phyloP scores from a whole-genome alignment of 2,797 vertebrate species.

The Psittacula echo region DNA sequence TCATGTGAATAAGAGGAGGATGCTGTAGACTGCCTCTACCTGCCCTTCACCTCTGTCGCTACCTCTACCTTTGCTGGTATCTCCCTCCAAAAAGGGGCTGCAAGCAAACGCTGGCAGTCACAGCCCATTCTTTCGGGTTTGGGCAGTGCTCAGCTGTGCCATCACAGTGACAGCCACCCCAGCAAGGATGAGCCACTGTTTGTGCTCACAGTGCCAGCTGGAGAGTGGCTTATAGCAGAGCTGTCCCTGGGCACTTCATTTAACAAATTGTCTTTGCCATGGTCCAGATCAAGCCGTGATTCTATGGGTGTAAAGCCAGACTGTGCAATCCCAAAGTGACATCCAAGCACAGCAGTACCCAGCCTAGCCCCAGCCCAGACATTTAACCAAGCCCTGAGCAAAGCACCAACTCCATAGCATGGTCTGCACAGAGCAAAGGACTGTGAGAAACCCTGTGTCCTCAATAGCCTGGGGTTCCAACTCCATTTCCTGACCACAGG shows the following conservation, averaged over 20 bases:
- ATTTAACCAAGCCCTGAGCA: background rate
- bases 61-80: background rate
- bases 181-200: fast-evolving
- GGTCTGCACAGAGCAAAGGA: background rate
- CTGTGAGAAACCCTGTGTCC: background rate
- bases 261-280: background rate
- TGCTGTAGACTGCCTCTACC: background rate
- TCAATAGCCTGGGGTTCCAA: background rate
- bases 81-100: background rate
- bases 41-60: background rate
- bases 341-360: background rate
- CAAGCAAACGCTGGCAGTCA: background rate
- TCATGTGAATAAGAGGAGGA: background rate
- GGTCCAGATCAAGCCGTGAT: background rate
- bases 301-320: background rate
- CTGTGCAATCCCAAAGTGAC: background rate
- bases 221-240: background rate
- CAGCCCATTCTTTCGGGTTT: fast-evolving
- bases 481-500: background rate
- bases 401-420: background rate
- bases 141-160: background rate
- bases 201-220: background rate
- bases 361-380: background rate
- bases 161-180: background rate
- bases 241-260: background rate